phyloP scores from a whole-genome alignment of 2,797 vertebrate species.

The Neosilurus mollespiculum region DNA sequence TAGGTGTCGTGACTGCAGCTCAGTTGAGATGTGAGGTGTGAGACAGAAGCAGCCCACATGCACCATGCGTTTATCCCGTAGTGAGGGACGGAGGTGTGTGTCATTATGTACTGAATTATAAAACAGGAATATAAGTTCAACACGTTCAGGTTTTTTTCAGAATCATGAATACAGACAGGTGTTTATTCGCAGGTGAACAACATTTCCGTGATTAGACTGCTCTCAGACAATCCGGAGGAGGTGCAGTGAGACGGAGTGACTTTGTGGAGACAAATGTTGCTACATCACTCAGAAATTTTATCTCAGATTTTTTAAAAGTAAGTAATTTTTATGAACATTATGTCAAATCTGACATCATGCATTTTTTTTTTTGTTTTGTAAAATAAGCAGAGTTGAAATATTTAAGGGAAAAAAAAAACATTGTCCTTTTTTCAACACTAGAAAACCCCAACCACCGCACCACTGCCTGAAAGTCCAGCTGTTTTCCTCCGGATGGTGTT shows the following conservation, averaged over 20 bases:
- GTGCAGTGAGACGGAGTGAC: no score
- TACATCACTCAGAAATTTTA: no score
- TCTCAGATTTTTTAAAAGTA: neutral
- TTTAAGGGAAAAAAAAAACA: neutral
- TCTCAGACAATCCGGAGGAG: neutral
- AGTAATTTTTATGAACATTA: neutral
- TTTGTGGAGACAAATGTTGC: no score
- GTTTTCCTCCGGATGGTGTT: no score
- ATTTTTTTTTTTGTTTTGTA: neutral
- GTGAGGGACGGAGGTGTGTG: slow-evolving; percentile 4
- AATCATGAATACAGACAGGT: slow-evolving; percentile 60
- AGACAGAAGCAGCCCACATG: neutral
- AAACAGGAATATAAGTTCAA: neutral
- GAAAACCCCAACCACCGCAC: neutral
- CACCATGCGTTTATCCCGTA: neutral
- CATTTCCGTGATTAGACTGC: slow-evolving; percentile 37
- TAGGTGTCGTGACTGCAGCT: no score
- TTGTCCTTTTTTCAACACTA: neutral
- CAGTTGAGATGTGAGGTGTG: neutral
- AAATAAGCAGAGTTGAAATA: neutral
- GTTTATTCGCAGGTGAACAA: slow-evolving; percentile 53
- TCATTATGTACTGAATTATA: slow-evolving; percentile 43
- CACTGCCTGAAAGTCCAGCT: no score
- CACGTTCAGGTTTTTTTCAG: slow-evolving; percentile 23
- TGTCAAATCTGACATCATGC: neutral